A percentile compares a stretch with the other conserved stretches of the same genome.
Conservation (phyloP, 2,888 invertebrate genomes). For the Labia minor region DNA sequence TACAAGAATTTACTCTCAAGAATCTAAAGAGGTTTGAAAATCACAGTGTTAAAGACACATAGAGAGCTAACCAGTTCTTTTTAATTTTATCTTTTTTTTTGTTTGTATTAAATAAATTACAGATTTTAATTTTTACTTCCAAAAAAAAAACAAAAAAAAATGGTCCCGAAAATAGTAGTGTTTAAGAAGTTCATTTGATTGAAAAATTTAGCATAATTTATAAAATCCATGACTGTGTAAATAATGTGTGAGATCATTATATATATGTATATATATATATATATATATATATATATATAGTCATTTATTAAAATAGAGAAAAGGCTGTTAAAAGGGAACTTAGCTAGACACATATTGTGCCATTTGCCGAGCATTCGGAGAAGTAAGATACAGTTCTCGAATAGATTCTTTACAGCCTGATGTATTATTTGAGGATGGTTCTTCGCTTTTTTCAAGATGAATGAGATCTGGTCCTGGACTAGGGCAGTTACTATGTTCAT, state of each 20-base stretch:
- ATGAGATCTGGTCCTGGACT: not conserved
- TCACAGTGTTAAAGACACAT: not conserved
- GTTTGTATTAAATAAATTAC: not conserved
- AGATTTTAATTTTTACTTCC: not conserved
- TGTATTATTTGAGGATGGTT: not conserved
- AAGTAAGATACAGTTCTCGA: not conserved
- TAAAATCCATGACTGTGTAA: not conserved
- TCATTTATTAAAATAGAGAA: too few species aligned
- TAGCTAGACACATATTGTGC: not conserved
- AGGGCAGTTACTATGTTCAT: constrained; percentile 32
- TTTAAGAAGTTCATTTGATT: too few species aligned
- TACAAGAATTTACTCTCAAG: not conserved
- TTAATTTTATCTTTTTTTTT: too few species aligned
- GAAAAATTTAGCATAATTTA: too few species aligned
- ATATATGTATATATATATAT: not conserved
- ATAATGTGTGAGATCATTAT: not conserved
- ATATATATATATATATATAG: too few species aligned
- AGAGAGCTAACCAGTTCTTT: not conserved
- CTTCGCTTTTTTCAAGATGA: not conserved
- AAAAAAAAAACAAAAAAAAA: not conserved
- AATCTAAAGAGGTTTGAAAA: not conserved
- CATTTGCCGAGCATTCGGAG: not conserved
- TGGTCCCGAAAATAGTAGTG: not conserved
- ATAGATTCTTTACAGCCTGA: not conserved
- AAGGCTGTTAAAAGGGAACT: not conserved